Conservation (phyloP, 2,888 invertebrate genomes). For the Philereme vetulata region DNA sequence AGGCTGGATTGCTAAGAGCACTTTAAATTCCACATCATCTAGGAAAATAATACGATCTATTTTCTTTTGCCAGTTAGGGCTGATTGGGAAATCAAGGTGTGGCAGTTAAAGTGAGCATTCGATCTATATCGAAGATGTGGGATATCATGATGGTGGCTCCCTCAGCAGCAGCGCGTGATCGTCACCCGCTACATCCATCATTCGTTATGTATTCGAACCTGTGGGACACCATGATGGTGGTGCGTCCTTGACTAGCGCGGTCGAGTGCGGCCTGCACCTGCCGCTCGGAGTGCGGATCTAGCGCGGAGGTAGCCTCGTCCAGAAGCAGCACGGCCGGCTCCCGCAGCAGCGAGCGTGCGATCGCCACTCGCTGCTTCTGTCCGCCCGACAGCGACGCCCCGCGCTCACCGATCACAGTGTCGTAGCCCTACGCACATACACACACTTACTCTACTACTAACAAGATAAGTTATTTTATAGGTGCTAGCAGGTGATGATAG, state of each 20-base stretch:
- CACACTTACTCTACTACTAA: neutral
- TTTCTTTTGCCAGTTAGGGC: no score
- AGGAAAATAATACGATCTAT: no score
- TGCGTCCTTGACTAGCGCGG: slow-evolving; percentile 87
- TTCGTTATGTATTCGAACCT: slow-evolving; percentile 52
- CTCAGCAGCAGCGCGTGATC: no score
- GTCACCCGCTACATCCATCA: no score
- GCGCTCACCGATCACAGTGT: slow-evolving; percentile 91
- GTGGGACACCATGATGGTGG: slow-evolving; percentile 89
- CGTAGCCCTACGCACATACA: slow-evolving; percentile 84
- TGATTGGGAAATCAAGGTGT: no score
- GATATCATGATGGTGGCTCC: no score
- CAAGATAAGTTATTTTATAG: neutral
- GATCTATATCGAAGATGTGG: no score
- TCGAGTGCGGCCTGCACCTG: slow-evolving; percentile 92
- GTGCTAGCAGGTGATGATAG: no score
- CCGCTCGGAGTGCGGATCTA: slow-evolving; percentile 91
- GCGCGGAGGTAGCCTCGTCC: slow-evolving; percentile 93
- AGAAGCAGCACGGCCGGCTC: slow-evolving; percentile 89
- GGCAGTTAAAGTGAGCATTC: no score
- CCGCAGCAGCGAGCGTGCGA: slow-evolving; percentile 90
- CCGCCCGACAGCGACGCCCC: slow-evolving; percentile 92
- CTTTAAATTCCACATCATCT: no score
- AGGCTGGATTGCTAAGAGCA: no score
- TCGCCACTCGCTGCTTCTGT: slow-evolving; percentile 93